Base-by-base conservation (phyloP, 2,113 vertebrate genomes). In the Tachysurus fulvidraco region DNA sequence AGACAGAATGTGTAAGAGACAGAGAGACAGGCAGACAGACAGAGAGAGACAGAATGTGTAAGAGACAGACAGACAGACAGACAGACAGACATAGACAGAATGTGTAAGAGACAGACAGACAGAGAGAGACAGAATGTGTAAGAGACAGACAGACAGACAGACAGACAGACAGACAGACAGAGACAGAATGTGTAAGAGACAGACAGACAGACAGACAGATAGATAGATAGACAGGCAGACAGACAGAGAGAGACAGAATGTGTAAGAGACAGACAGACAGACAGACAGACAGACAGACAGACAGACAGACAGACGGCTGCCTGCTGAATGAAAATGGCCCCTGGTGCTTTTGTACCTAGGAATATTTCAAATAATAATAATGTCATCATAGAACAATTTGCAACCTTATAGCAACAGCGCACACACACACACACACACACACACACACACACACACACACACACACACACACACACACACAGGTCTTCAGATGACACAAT, bases 311-410 rank as follows among this genome's bases (percentile, higher is more conserved):
- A 91, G 90, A 87, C 67, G 88, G 85, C 88, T 87, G 83, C 81
- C 69, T 65, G 86, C 87, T 28, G 91, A 91, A 91, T 93, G 89
- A 88, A 93, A 92, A 91, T 74, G 57, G 85, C 88, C 90, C 86
- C 87, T 85, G 86, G 88, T 89, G 86, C 85, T 87, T 89, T 85
- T 30, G 65, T 83, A 85, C 78, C 88, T 76, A 88, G 89, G 90
- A 90, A 94, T 93, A 92, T 92, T 93, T 93, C 90, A 92, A 91
- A 92, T 85, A 89, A 91, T 85, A 90, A 90, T 91, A 90, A 91
- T 92, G 90, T 93, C 90, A 92, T 89, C 91, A 90, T 84, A 86
- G 92, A 93, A 91, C 90, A 91, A 92, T 93, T 92, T 92, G 88
- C 91, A 92, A 89, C 91, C 91, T 88, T 92, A 92, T 91, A 91